These are phyloP conservation scores for Mythimna ferrago DNA, from an alignment of 2,888 invertebrate species.

Conservation along the genomic window DNA sequence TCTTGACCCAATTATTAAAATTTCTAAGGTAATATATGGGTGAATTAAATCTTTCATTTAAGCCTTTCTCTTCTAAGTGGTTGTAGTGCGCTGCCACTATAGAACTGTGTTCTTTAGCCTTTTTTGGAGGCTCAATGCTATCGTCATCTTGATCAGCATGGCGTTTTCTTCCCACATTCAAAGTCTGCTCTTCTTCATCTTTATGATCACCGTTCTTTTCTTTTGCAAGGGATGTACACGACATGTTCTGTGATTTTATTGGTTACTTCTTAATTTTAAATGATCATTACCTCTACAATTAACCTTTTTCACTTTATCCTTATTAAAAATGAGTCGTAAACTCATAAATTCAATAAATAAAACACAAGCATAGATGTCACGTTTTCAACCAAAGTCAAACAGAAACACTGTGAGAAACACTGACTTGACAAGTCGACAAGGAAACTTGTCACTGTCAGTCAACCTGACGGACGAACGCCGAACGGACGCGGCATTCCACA, in stretches of 20 bases:
- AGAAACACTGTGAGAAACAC: background rate
- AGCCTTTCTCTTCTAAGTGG: slow-evolving; percentile 95
- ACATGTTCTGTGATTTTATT: slow-evolving; percentile 44
- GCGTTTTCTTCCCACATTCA: slow-evolving; percentile 16
- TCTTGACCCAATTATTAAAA: slow-evolving; percentile 99
- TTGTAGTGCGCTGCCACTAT: slow-evolving; percentile 98
- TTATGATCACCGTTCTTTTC: slow-evolving; percentile 46
- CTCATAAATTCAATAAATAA: background rate
- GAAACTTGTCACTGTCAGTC: background rate
- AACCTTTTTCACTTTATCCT: background rate
- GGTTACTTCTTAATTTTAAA: slow-evolving; percentile 1
- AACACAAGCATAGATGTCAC: background rate
- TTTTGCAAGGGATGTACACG: slow-evolving; percentile 28
- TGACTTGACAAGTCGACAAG: background rate
- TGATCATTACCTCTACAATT: slow-evolving; percentile 22
- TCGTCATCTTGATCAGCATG: slow-evolving; percentile 49
- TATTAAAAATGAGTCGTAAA: background rate
- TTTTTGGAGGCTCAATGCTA: slow-evolving; percentile 17
- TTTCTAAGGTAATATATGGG: slow-evolving; percentile 98
- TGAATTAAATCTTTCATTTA: slow-evolving; percentile 95
- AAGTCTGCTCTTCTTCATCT: slow-evolving; percentile 22
- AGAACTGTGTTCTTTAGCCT: slow-evolving; percentile 85
- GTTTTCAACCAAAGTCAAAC: too few relatives aligned
- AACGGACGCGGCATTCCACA: background rate
- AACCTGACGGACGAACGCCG: background rate